Percentiles rank a stretch among this genome's conserved stretches.
Evolutionary conservation across 2,113 vertebrate genomes (phyloP).

Genomic region (Tonatia bakeri): DNA sequence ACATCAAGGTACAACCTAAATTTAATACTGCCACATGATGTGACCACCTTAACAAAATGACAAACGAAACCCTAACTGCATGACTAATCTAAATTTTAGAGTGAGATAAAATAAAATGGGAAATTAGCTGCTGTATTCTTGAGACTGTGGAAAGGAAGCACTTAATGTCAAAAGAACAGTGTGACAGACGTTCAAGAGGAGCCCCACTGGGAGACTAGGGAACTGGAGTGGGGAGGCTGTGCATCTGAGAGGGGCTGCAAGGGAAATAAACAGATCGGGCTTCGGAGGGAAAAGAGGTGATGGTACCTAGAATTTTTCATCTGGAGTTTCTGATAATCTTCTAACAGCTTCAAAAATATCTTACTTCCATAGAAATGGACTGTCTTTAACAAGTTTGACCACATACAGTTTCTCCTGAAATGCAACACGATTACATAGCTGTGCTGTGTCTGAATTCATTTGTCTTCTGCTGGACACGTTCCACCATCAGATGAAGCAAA

Average conservation of each 20-base stretch:
- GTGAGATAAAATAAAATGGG: not conserved
- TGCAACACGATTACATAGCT: not conserved
- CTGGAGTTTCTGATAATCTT: not conserved
- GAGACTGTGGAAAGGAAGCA: slow-evolving; percentile 6
- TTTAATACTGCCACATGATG: not conserved
- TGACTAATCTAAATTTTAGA: not conserved
- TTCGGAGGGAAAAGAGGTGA: not conserved
- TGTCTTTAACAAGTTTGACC: not conserved
- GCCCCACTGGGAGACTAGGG: not conserved
- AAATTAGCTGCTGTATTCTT: slow-evolving; percentile 9
- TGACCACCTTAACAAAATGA: slow-evolving; percentile 2
- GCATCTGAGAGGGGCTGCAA: not conserved
- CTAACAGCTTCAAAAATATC: not conserved
- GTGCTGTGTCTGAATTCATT: not conserved
- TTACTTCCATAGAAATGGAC: not conserved
- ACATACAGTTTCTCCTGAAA: not conserved
- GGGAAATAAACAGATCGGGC: not conserved
- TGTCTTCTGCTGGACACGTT: not conserved
- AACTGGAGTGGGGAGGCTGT: not conserved
- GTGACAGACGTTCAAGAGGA: not conserved
- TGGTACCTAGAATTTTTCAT: not conserved
- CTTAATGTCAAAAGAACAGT: slow-evolving; percentile 1
- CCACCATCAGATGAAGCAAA: not conserved
- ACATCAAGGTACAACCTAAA: not conserved
- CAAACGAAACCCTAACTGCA: not conserved